Evolutionary conservation across 2,113 vertebrate genomes (phyloP), one percentile per base, ranked within the genome.

Genomic region (Oreocharis arfaki): DNA sequence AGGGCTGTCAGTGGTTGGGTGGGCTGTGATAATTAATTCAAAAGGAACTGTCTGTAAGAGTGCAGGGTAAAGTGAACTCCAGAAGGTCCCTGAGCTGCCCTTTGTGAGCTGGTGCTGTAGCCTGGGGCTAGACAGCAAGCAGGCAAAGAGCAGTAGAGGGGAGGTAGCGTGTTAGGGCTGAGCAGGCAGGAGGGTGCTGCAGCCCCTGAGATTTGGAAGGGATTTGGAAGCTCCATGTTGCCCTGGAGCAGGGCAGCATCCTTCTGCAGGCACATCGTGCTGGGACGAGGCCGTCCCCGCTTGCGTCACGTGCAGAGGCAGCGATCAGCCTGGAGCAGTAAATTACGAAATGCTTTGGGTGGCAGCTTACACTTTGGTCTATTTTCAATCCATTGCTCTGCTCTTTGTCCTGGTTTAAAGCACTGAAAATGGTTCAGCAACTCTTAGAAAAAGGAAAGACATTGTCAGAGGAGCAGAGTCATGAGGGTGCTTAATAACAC

Each of bases 321-420:
- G 91, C 3, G 5, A 65, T 32, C 57, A 47, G 81, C 74, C 87
- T 68, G 41, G 33, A 64, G 82, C 77, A 73, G 57, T 53, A 35
- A 82, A 50, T 93, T 30, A 53, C 79, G 84, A 91, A 94, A 89
- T 42, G 32, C 46, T 60, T 73, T 1, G 42, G 52, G 89, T 3
- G 17, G 61, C 78, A 85, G 70, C 64, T 93, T 76, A 76, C 87
- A 76, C 89, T 94, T 76, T 57, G 94, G 74, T 94, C 91, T 96
- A 42, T 96, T 96, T 96, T 95, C 93, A 94, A 60, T 46, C 84
- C 30, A 3, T 41, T 47, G 61, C 87, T 85, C 78, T 91, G 82
- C 70, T 86, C 94, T 93, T 94, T 93, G 93, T 77, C 75, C 93
- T 30, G 82, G 35, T 95, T 95, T 91, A 73, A 87, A 64, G 85